These are phyloP conservation scores for Euthynnus affinis DNA, from an alignment of 2,797 vertebrate genomes.

Conservation along the genomic window DNA sequence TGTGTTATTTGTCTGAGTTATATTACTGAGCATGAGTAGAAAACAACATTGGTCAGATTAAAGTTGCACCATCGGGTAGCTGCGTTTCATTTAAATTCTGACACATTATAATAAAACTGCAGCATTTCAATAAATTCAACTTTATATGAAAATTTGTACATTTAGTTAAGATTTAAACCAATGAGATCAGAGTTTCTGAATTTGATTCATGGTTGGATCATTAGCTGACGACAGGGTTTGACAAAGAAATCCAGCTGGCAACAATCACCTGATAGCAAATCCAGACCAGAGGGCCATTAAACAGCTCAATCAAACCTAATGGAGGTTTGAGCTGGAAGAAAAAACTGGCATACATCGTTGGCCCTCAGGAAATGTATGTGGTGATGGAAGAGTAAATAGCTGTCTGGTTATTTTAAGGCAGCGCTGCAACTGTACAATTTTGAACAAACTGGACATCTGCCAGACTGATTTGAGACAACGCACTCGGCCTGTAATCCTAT, in stretches of 20 bases:
- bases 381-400: constrained; percentile 71
- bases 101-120: not conserved
- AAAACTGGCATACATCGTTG: constrained; percentile 64
- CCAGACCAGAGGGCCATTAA: constrained; percentile 78
- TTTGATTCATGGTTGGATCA: constrained; percentile 65
- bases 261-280: constrained; percentile 81
- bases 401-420: constrained; percentile 77
- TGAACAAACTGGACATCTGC: constrained; percentile 60
- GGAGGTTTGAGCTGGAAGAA: constrained; percentile 62
- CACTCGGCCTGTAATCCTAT: constrained; percentile 56
- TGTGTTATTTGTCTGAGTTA: not conserved
- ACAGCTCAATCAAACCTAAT: constrained; percentile 79
- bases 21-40: not conserved
- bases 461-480: constrained; percentile 61
- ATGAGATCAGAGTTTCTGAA: constrained; percentile 50
- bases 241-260: constrained; percentile 78
- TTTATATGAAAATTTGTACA: constrained; percentile 41
- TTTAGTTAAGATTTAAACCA: constrained; percentile 20
- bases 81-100: not conserved
- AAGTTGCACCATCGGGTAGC: not conserved
- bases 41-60: constrained; percentile 6
- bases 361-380: constrained; percentile 69
- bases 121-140: constrained; percentile 33
- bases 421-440: constrained; percentile 46
- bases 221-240: constrained; percentile 57